Conservation (phyloP, 2,797 vertebrate species). For the Nannoperca australis region DNA sequence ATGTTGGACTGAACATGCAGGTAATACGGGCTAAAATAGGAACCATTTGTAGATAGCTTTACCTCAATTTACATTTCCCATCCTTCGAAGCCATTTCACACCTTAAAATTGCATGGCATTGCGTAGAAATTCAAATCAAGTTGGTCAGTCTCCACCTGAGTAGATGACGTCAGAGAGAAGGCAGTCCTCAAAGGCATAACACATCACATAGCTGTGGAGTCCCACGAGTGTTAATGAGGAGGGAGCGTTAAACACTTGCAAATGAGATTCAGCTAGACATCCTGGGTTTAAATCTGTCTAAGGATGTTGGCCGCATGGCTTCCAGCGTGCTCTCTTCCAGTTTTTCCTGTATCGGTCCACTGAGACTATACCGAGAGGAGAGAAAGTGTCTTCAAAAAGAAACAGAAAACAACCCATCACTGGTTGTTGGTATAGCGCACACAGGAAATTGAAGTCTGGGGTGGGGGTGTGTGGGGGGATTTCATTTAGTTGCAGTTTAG, state of each 20-base stretch:
- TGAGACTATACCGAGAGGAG: conserved; percentile 4
- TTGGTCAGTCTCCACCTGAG: conserved; percentile 11
- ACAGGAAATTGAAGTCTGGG: conserved; percentile 21
- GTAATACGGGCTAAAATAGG: neutral
- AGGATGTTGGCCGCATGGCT: conserved; percentile 29
- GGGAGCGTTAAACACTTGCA: conserved; percentile 52
- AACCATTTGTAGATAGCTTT: conserved; percentile 1
- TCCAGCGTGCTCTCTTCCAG: neutral
- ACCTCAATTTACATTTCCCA: neutral
- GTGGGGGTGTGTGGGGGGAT: neutral
- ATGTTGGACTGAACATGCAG: neutral
- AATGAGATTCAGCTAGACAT: conserved; percentile 48
- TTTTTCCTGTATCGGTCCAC: conserved; percentile 10
- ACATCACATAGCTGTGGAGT: conserved; percentile 26
- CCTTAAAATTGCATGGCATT: conserved; percentile 19
- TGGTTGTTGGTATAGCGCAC: neutral
- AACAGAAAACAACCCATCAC: conserved; percentile 9
- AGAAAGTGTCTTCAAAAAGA: conserved; percentile 19
- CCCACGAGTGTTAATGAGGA: conserved; percentile 25
- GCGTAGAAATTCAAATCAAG: conserved; percentile 7
- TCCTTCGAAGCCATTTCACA: conserved; percentile 11
- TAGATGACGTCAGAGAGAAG: conserved; percentile 17
- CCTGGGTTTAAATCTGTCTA: conserved; percentile 32
- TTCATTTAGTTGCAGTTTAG: neutral
- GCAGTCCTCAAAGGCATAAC: conserved; percentile 43